Conservation (phyloP, 1,140 invertebrate genomes). For the Euwallacea fornicatus region DNA sequence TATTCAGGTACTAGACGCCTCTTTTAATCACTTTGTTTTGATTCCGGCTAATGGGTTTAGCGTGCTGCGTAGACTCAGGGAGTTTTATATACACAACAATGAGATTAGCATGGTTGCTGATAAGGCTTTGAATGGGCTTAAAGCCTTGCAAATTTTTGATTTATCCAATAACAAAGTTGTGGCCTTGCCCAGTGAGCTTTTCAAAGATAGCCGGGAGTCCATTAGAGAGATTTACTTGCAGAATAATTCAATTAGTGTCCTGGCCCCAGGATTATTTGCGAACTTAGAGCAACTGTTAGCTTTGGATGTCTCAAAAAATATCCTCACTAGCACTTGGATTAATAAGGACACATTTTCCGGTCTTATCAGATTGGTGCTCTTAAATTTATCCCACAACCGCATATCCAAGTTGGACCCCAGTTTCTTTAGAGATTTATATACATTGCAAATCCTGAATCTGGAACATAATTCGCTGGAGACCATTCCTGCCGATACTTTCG, state of each 20-base stretch:
- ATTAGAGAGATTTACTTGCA: conserved; percentile 85
- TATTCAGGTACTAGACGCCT: conserved; percentile 80
- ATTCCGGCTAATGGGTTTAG: conserved; percentile 80
- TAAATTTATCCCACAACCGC: conserved; percentile 84
- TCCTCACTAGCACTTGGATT: conserved; percentile 81
- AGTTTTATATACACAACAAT: conserved; percentile 79
- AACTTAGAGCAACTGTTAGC: conserved; percentile 83
- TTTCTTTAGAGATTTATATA: conserved; percentile 79
- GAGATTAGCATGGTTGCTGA: conserved; percentile 84
- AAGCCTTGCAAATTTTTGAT: conserved; percentile 78
- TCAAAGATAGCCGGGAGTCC: conserved; percentile 73
- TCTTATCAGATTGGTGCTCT: conserved; percentile 79
- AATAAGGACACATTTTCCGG: conserved; percentile 81
- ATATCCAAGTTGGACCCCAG: conserved; percentile 77
- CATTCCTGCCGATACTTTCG: conserved; percentile 78
- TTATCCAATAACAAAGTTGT: conserved; percentile 86
- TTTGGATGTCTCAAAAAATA: conserved; percentile 85
- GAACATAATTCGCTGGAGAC: conserved; percentile 77
- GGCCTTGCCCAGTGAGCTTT: conserved; percentile 80
- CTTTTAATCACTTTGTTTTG: conserved; percentile 79
- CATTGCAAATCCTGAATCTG: conserved; percentile 78
- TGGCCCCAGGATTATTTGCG: conserved; percentile 78
- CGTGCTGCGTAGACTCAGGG: conserved; percentile 70
- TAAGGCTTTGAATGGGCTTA: conserved; percentile 74
- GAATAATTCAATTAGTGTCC: conserved; percentile 83